Evolutionary conservation across 2,113 vertebrate genomes (phyloP).

Genomic region (Phylloscopus whistleri): DNA sequence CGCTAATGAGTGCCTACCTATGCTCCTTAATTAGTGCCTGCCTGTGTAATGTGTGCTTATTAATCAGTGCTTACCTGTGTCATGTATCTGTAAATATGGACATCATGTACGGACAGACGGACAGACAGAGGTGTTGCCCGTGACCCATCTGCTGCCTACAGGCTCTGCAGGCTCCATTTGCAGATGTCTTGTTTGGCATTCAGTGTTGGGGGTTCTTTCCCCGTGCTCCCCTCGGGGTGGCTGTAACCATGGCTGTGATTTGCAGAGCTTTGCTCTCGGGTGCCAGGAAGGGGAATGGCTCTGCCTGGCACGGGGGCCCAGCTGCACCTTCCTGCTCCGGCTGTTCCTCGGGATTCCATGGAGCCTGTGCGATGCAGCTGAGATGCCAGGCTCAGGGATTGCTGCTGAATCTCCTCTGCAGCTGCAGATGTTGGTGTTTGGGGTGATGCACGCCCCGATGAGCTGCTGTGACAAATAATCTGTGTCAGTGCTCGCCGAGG

Average conservation of each 20-base stretch:
- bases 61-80: background rate
- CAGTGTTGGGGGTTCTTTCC: background rate
- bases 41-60: background rate
- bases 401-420: background rate
- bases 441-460: background rate
- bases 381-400: background rate
- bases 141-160: background rate
- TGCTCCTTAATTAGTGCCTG: background rate
- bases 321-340: background rate
- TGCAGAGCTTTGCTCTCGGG: background rate
- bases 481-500: background rate
- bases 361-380: background rate
- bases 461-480: background rate
- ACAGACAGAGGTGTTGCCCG: background rate
- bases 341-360: background rate
- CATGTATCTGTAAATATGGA: background rate
- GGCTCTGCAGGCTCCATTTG: background rate
- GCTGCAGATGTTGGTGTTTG: background rate
- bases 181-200: background rate
- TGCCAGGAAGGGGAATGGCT: background rate
- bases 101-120: background rate
- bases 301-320: background rate
- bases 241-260: accelerated
- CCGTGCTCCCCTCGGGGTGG: background rate
- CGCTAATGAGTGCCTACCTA: background rate